phyloP scores from a whole-genome alignment of 2,888 invertebrate genomes.

The Stenchaetothrips biformis region DNA sequence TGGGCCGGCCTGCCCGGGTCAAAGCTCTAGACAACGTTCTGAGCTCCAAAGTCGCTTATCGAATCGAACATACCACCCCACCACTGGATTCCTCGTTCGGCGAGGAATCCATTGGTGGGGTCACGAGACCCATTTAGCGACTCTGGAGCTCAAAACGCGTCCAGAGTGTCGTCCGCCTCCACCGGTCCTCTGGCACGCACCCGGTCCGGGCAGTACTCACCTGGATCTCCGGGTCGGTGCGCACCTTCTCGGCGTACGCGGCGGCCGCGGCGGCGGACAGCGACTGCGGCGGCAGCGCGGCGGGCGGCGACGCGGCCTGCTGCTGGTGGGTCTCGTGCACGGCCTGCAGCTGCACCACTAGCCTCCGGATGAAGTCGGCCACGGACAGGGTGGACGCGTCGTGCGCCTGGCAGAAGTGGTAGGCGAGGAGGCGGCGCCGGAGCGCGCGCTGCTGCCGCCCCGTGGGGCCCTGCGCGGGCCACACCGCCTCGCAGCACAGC shows the following conservation, averaged over 20 bases:
- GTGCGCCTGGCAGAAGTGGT: conserved; percentile 83
- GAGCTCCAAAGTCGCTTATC: too few species aligned
- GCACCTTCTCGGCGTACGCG: conserved; percentile 60
- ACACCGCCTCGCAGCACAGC: conserved; percentile 72
- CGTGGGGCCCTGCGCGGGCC: conserved; percentile 62
- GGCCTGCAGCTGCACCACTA: conserved; percentile 74
- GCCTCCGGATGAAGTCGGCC: conserved; percentile 75
- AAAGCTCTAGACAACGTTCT: too few species aligned
- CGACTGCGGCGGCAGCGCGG: conserved; percentile 43
- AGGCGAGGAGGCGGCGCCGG: conserved; percentile 73
- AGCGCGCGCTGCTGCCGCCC: conserved; percentile 67
- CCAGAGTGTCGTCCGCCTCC: too few species aligned
- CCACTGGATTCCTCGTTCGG: too few species aligned
- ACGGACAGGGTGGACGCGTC: conserved; percentile 80
- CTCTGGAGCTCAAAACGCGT: too few species aligned
- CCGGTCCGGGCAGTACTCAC: too few species aligned
- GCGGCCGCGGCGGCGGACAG: conserved; percentile 40
- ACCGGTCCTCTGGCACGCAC: too few species aligned
- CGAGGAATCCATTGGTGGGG: too few species aligned
- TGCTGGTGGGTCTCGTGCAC: conserved; percentile 23
- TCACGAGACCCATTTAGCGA: too few species aligned
- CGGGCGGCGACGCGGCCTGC: conserved; percentile 38
- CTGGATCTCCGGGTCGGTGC: conserved; percentile 74
- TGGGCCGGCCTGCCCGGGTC: too few species aligned
- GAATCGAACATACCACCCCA: too few species aligned